phyloP scores from a whole-genome alignment of 2,797 vertebrate genomes.

The Agapornis canus region DNA sequence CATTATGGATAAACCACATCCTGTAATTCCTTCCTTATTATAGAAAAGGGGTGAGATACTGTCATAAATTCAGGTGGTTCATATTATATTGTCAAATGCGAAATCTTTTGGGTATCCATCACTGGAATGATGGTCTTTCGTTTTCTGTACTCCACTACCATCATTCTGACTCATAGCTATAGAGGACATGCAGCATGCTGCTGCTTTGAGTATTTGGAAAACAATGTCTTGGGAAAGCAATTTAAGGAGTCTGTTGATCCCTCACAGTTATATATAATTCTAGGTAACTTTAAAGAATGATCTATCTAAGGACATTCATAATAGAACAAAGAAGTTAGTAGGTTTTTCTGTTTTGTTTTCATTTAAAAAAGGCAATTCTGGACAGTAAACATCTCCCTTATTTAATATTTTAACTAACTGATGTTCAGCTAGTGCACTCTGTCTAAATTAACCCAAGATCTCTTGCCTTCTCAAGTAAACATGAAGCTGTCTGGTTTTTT shows the following conservation, averaged over 20 bases:
- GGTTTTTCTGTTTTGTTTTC: neutral
- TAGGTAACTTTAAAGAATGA: neutral
- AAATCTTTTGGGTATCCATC: neutral
- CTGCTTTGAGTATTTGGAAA: neutral
- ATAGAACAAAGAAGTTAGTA: neutral
- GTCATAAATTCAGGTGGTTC: neutral
- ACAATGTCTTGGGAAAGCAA: neutral
- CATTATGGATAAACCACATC: neutral
- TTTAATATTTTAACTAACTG: neutral
- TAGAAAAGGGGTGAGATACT: neutral
- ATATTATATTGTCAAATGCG: neutral
- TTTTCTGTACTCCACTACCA: neutral
- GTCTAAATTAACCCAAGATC: neutral
- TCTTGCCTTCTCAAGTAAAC: neutral
- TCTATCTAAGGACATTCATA: neutral
- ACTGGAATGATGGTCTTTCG: neutral
- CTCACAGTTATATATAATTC: neutral
- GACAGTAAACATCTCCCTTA: neutral
- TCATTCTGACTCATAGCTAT: neutral
- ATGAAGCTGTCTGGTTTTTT: neutral
- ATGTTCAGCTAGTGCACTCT: neutral
- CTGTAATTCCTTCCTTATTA: neutral
- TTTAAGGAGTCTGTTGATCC: neutral
- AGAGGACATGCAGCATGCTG: neutral
- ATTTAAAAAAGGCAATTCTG: neutral